Conservation (phyloP, 2,888 invertebrate genomes). For the Agrotis segetum region DNA sequence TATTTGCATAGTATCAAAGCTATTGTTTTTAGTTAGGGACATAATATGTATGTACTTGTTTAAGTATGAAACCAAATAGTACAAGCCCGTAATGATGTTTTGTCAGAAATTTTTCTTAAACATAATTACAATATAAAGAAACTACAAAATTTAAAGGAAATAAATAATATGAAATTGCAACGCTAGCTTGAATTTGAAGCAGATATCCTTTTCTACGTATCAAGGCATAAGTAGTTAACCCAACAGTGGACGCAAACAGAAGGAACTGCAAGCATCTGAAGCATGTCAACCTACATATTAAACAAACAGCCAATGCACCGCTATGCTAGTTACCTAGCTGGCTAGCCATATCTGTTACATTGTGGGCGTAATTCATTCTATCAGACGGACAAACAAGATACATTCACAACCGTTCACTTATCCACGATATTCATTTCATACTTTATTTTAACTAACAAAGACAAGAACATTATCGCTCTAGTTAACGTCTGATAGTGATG, state of each 20-base stretch:
- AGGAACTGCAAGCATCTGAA: constrained; percentile 1
- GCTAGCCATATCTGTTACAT: constrained; percentile 26
- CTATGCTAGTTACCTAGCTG: constrained; percentile 9
- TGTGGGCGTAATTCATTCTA: constrained; percentile 52
- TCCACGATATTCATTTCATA: constrained; percentile 9
- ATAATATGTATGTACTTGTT: too few species aligned
- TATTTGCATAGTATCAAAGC: not conserved
- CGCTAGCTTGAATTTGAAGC: not conserved
- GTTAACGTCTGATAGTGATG: constrained; percentile 51
- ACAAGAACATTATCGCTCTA: constrained; percentile 48
- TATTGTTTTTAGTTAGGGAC: not conserved
- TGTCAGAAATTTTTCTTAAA: not conserved
- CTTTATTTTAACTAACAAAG: constrained; percentile 41
- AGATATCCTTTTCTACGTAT: not conserved
- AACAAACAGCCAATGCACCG: constrained; percentile 34
- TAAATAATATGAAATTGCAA: not conserved
- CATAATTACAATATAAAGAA: not conserved
- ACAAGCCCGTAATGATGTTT: not conserved
- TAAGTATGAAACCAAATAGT: not conserved
- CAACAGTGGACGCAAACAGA: not conserved
- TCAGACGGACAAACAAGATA: constrained; percentile 12
- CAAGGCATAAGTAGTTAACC: not conserved
- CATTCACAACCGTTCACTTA: constrained; percentile 14
- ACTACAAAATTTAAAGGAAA: not conserved
- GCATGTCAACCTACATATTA: not conserved